Base-by-base conservation (phyloP, 2,797 vertebrate species). In the Podargus strigoides region DNA sequence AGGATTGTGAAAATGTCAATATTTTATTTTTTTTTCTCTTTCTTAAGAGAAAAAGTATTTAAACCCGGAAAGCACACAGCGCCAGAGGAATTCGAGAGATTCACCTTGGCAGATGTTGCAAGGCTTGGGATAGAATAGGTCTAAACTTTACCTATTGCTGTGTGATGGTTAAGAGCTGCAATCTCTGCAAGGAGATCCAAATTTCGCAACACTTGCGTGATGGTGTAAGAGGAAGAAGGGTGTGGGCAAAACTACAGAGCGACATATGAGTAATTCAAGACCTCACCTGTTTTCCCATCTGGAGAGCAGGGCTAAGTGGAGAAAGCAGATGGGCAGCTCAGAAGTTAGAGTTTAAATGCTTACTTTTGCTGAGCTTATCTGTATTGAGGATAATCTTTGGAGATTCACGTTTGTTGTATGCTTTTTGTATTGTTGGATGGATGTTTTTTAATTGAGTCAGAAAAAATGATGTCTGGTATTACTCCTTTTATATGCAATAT, bases 201-300 rank as follows among this genome's bases (percentile, higher is more conserved):
- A 76, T 97, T 98, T 96, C 94, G 74, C 94, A 96, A 95, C 32
- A 14, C 90, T 82, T 39, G 66, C 36, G 75, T 58, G 94, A 91
- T 87, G 89, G 80, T 91, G 95, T 95, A 85, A 97, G 55, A 94
- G 87, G 93, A 95, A 81, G 91, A 94, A 95, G 92, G 95, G 96
- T 95, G 95, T 96, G 96, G 92, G 87, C 94, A 97, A 96, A 97
- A 96, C 92, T 97, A 83, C 72, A 69, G 73, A 85, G 85, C 4
- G 78, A 91, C 63, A 75, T 80, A 70, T 96, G 96, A 96, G 92
- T 96, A 96, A 94, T 94, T 80, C 69, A 75, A 89, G 88, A 89
- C 95, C 94, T 94, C 87, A 93, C 95, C 95, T 95, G 86, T 95
- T 94, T 96, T 92, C 82, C 87, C 77, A 90, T 85, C 60, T 93